Evolutionary conservation across 2,113 vertebrate species (phyloP).

Genomic region (Gopherus evgoodei): DNA sequence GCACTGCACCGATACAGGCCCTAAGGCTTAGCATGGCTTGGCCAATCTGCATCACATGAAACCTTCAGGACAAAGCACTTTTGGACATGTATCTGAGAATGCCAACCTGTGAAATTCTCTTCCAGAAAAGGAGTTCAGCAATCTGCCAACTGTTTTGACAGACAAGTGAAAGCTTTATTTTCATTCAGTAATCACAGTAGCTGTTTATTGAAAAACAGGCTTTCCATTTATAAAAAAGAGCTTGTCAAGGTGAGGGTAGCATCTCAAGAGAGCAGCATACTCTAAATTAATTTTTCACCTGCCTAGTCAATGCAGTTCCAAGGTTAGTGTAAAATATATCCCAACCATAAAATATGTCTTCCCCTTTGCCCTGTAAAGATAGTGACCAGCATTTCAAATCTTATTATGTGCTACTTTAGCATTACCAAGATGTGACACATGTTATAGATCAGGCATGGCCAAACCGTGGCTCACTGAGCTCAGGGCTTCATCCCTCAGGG

Average conservation of each 20-base stretch:
- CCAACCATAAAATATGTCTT: background rate
- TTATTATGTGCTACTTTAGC: background rate
- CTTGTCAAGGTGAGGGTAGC: conserved; percentile 34
- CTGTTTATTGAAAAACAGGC: conserved; percentile 37
- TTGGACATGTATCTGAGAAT: conserved; percentile 32
- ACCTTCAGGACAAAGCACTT: conserved; percentile 29
- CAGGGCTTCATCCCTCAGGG: no score
- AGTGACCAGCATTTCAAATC: background rate
- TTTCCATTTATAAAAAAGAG: conserved; percentile 58
- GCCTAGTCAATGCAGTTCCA: background rate
- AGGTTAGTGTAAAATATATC: background rate
- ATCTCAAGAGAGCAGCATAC: background rate
- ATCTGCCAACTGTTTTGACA: conserved; percentile 38
- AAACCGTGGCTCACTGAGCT: no score
- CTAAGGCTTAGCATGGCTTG: background rate
- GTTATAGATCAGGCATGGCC: no score
- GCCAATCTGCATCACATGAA: conserved; percentile 2
- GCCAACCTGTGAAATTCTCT: conserved; percentile 43
- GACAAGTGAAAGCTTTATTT: conserved; percentile 42
- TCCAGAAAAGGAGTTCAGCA: background rate
- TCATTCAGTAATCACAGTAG: conserved; percentile 53
- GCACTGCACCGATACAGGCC: background rate
- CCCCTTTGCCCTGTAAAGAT: background rate
- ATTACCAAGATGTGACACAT: background rate
- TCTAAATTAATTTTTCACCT: conserved; percentile 35